Conservation (phyloP, 2,113 vertebrate genomes). For the Phyllopteryx taeniolatus region DNA sequence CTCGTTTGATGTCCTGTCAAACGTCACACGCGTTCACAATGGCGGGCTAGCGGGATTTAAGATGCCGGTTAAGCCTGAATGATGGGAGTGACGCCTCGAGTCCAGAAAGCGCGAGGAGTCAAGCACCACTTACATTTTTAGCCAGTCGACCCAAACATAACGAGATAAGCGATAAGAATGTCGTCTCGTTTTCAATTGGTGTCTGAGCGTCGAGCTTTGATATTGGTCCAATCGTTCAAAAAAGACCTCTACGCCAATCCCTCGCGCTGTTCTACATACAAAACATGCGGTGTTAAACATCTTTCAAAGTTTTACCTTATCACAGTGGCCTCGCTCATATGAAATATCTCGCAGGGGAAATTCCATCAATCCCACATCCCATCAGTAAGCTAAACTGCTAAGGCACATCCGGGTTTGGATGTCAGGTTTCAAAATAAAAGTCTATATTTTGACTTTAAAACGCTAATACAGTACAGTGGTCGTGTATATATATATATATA, state of each 20-base stretch:
- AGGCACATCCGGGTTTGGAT: slow-evolving; percentile 15
- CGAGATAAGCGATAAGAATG: background rate
- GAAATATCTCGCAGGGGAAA: slow-evolving; percentile 10
- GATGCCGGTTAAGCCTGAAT: background rate
- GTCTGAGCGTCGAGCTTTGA: background rate
- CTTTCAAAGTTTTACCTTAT: slow-evolving; percentile 32
- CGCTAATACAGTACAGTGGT: too few species aligned
- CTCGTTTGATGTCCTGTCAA: background rate
- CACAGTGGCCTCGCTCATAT: slow-evolving; percentile 19
- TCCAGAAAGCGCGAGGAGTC: background rate
- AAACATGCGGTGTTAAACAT: background rate
- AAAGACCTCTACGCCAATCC: too few species aligned
- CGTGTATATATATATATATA: too few species aligned
- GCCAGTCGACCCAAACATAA: background rate
- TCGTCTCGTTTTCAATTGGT: background rate
- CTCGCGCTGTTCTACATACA: background rate
- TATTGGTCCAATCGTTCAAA: background rate
- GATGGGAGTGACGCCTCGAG: background rate
- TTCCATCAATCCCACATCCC: background rate
- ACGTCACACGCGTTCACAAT: slow-evolving; percentile 6
- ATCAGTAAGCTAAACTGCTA: background rate
- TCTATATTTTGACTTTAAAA: background rate
- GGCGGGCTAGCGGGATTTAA: slow-evolving; percentile 47
- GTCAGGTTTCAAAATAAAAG: slow-evolving; percentile 16
- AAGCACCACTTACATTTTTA: background rate